phyloP scores from a whole-genome alignment of 2,888 invertebrate species.

The Brachyptera putata region DNA sequence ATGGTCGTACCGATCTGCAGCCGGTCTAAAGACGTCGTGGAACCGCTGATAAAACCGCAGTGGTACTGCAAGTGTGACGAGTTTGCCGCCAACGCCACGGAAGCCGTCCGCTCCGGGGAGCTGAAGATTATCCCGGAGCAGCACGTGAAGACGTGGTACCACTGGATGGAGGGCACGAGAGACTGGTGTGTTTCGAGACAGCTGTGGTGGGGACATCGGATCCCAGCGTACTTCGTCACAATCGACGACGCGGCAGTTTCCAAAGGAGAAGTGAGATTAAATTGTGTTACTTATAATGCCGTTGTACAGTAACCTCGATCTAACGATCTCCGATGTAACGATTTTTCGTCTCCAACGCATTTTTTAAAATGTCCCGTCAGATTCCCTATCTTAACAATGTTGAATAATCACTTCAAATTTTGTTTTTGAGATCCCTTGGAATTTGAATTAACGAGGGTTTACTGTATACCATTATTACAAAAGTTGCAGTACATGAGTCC shows the following conservation, averaged over 20 bases:
- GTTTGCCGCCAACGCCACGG: conserved; percentile 83
- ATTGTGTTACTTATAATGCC: no score
- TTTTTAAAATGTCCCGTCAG: no score
- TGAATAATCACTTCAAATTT: no score
- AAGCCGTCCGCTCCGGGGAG: conserved; percentile 71
- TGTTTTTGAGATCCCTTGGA: no score
- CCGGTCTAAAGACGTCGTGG: conserved; percentile 95
- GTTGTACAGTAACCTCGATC: no score
- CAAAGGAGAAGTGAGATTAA: conserved; percentile 41
- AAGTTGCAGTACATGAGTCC: no score
- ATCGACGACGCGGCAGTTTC: conserved; percentile 47
- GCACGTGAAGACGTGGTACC: conserved; percentile 89
- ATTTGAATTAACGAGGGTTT: no score
- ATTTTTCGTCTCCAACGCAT: no score
- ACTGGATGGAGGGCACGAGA: conserved; percentile 94
- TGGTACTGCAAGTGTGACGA: conserved; percentile 88
- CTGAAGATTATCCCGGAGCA: conserved; percentile 86
- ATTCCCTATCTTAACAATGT: no score
- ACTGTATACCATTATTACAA: no score
- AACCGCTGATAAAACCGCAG: conserved; percentile 92
- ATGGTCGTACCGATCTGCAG: conserved; percentile 97
- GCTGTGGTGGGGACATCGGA: conserved; percentile 99
- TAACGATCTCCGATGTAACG: no score
- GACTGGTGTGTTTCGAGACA: conserved; percentile 99
- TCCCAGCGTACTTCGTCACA: conserved; percentile 85